phyloP scores from a whole-genome alignment of 2,888 invertebrate genomes.

The Drosophila mettleri region DNA sequence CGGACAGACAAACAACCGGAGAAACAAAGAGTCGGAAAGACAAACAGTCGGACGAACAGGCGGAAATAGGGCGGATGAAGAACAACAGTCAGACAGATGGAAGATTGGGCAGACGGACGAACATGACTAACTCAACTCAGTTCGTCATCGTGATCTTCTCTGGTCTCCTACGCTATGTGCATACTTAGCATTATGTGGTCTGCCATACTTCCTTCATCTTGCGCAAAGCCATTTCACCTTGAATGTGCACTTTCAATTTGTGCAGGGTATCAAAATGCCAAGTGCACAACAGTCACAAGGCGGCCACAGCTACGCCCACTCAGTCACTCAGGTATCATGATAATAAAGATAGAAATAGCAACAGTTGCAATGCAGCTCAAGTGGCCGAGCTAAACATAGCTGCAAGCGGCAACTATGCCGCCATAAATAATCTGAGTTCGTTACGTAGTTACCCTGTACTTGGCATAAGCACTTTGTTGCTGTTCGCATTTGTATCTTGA shows the following conservation, averaged over 20 bases:
- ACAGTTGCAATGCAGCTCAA: slow-evolving; percentile 15
- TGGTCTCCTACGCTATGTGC: no score
- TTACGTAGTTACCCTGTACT: not conserved
- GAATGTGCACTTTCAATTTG: not conserved
- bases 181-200: no score
- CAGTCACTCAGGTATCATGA: not conserved
- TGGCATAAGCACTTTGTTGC: no score
- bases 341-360: slow-evolving; percentile 10
- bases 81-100: not conserved
- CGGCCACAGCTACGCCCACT: not conserved
- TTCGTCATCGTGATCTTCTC: not conserved
- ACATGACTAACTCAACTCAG: not conserved
- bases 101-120: not conserved
- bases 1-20: no score
- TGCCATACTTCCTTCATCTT: no score
- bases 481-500: no score
- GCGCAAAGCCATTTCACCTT: not conserved
- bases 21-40: no score
- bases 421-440: not conserved
- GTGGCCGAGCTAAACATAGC: slow-evolving; percentile 26
- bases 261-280: slow-evolving; percentile 2
- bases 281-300: not conserved
- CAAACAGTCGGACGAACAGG: rapidly evolving
- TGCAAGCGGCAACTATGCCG: slow-evolving; percentile 1
- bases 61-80: not conserved